phyloP scores from a whole-genome alignment of 2,888 invertebrate genomes.

The Dasysyrphus tricinctus region DNA sequence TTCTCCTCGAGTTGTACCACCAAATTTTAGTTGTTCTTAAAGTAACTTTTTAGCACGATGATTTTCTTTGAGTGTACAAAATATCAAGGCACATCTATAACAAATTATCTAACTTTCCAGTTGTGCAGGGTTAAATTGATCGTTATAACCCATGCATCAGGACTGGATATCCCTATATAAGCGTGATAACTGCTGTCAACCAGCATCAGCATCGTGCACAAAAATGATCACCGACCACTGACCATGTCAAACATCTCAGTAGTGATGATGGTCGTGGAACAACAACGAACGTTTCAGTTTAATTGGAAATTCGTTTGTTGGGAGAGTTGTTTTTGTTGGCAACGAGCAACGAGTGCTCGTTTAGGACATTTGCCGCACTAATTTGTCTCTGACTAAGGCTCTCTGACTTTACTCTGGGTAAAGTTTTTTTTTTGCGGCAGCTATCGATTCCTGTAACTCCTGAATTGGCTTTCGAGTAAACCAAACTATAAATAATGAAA shows the following conservation, averaged over 20 bases:
- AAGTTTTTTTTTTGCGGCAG: neutral
- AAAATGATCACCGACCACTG: constrained; percentile 31
- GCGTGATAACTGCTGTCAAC: constrained; percentile 73
- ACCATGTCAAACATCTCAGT: constrained; percentile 50
- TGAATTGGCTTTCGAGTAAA: constrained; percentile 43
- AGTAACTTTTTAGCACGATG: too few relatives aligned
- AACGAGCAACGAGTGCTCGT: constrained; percentile 46
- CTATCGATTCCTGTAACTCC: constrained; percentile 62
- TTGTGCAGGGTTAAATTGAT: constrained; percentile 55
- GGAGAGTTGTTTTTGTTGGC: neutral
- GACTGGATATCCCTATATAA: constrained; percentile 41
- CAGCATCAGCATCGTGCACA: constrained; percentile 58
- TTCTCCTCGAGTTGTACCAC: too few relatives aligned
- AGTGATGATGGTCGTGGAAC: constrained; percentile 51
- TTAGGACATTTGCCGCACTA: constrained; percentile 70
- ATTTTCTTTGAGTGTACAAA: neutral
- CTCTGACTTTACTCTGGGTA: neutral
- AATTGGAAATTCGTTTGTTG: constrained; percentile 60
- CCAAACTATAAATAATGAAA: neutral
- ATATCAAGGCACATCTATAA: neutral
- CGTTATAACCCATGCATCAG: constrained; percentile 47
- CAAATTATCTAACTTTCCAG: constrained; percentile 27
- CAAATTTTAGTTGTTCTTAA: too few relatives aligned
- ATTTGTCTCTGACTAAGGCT: constrained; percentile 54
- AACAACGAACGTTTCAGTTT: constrained; percentile 49